Percentiles rank a stretch among this genome's conserved stretches.
These are phyloP conservation scores for Upupa epops DNA, from an alignment of 2,113 vertebrate species.

Conservation along the genomic window DNA sequence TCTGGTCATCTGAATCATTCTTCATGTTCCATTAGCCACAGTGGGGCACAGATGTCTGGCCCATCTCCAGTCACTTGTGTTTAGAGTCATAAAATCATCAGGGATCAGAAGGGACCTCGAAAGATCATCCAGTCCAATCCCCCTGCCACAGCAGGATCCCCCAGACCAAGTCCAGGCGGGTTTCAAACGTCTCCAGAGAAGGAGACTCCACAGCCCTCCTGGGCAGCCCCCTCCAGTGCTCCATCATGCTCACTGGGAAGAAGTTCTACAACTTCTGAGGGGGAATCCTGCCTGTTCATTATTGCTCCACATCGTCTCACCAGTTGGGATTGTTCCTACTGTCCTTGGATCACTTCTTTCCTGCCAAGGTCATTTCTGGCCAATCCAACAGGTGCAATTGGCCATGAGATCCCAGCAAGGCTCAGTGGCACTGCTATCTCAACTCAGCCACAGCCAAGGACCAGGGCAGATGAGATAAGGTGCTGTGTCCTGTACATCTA, in stretches of 20 bases:
- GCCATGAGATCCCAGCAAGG: background rate
- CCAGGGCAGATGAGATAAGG: background rate
- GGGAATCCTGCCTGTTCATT: background rate
- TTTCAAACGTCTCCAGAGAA: too few species aligned
- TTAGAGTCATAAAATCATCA: too few species aligned
- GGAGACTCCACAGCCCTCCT: too few species aligned
- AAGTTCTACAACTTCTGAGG: background rate
- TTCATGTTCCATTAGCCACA: background rate
- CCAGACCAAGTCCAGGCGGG: too few species aligned
- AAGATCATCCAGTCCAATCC: too few species aligned
- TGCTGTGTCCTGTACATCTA: background rate
- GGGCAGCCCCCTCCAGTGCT: too few species aligned
- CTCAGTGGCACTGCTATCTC: background rate
- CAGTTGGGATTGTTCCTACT: background rate
- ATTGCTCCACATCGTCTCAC: background rate
- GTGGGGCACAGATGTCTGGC: background rate
- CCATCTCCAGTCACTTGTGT: background rate
- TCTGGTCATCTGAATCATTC: background rate
- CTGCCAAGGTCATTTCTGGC: background rate
- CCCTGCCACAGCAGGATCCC: too few species aligned
- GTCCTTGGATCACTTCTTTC: background rate
- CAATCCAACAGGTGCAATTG: background rate
- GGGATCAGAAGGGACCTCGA: too few species aligned
- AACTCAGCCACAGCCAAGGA: background rate
- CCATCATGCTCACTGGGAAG: too few species aligned